Evolutionary conservation across 2,797 vertebrate species (phyloP).

Genomic region (Ptychadena robeensis): DNA sequence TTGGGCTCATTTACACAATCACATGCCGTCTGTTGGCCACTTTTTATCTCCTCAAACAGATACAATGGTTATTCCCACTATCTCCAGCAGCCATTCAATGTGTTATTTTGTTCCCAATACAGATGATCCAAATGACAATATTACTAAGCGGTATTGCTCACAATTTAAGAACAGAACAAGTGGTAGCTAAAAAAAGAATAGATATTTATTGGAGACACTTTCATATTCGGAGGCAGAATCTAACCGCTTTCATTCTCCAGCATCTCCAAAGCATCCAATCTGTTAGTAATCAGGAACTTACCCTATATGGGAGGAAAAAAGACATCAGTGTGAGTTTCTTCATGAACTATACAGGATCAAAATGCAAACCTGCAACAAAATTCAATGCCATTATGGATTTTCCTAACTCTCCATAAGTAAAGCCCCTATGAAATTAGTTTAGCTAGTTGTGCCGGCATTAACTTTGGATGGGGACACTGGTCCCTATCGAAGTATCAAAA

Average conservation of each 20-base stretch:
- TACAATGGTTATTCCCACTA: too few species aligned
- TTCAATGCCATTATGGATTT: neutral
- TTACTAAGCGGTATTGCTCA: neutral
- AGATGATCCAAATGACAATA: neutral
- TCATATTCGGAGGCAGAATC: neutral
- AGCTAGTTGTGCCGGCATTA: too few species aligned
- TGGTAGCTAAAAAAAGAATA: neutral
- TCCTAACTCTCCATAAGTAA: neutral
- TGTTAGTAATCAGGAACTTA: neutral
- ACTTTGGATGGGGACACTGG: too few species aligned
- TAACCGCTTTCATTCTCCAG: neutral
- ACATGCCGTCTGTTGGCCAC: too few species aligned
- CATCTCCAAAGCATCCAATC: neutral
- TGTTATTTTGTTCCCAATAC: too few species aligned
- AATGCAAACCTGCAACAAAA: neutral
- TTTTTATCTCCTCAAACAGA: too few species aligned
- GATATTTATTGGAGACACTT: conserved; percentile 1
- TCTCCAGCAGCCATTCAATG: too few species aligned
- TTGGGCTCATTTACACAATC: too few species aligned
- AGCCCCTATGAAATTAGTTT: too few species aligned
- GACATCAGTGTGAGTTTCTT: neutral
- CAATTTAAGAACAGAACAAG: neutral
- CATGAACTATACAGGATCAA: too few species aligned
- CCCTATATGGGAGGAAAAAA: conserved; percentile 5
- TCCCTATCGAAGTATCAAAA: too few species aligned